phyloP scores from a whole-genome alignment of 1,140 invertebrate species.

The Stenopsyche tienmushanensis region DNA sequence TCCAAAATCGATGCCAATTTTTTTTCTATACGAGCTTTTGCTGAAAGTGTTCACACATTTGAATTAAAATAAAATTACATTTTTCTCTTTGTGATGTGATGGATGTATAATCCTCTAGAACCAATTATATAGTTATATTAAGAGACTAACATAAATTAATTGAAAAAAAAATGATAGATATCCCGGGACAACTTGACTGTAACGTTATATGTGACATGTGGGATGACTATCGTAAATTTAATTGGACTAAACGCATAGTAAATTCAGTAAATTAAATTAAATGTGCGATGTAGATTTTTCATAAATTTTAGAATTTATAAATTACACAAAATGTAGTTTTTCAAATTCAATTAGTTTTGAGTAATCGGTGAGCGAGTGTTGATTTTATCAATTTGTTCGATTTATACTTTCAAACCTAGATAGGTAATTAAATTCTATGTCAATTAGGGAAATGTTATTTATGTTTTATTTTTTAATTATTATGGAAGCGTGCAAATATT shows the following conservation, averaged over 20 bases:
- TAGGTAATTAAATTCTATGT: too few relatives aligned
- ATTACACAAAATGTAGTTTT: not conserved
- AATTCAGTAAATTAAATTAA: not conserved
- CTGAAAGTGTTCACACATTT: not conserved
- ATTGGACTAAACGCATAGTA: too few relatives aligned
- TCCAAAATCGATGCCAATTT: too few relatives aligned
- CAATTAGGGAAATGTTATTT: too few relatives aligned
- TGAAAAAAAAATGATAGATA: not conserved
- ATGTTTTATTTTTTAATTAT: too few relatives aligned
- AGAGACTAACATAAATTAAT: not conserved
- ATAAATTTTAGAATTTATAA: not conserved
- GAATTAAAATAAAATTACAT: conserved; percentile 13
- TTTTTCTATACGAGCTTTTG: too few relatives aligned
- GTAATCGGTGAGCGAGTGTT: not conserved
- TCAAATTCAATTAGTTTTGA: not conserved
- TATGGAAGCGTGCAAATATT: too few relatives aligned
- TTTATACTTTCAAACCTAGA: too few relatives aligned
- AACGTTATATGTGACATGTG: too few relatives aligned
- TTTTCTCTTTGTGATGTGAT: conserved; percentile 3
- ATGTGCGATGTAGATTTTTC: not conserved
- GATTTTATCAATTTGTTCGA: too few relatives aligned
- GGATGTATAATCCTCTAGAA: not conserved
- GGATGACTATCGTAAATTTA: too few relatives aligned
- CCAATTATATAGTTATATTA: not conserved
- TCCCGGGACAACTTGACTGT: too few relatives aligned